phyloP scores from a whole-genome alignment of 2,113 vertebrate genomes.

The Falco punctatus region DNA sequence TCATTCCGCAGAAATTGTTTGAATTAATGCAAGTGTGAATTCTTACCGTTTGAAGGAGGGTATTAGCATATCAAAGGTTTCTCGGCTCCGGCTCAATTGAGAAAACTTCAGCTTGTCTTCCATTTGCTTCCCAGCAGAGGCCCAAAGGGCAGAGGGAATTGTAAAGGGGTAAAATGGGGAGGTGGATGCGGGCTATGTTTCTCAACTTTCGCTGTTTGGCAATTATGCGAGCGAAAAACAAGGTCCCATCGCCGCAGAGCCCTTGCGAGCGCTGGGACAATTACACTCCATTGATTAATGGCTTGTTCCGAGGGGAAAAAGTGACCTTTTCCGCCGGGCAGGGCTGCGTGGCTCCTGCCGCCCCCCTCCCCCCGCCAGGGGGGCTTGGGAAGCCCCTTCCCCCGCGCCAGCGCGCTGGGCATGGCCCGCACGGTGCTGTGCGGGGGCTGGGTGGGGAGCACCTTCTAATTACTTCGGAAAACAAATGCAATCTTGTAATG shows the following conservation, averaged over 20 bases:
- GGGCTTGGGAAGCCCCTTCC: slow-evolving; percentile 52
- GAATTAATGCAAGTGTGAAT: slow-evolving; percentile 91
- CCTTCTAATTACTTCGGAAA: slow-evolving; percentile 67
- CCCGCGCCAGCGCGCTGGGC: slow-evolving; percentile 15
- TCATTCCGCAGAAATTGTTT: slow-evolving; percentile 87
- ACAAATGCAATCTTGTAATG: slow-evolving; percentile 58
- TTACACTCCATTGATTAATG: slow-evolving; percentile 76
- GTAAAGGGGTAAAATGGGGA: slow-evolving; percentile 80
- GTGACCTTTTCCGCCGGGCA: slow-evolving; percentile 75
- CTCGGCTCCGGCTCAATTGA: slow-evolving; percentile 85
- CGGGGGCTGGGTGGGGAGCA: slow-evolving; percentile 43
- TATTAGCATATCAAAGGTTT: slow-evolving; percentile 97
- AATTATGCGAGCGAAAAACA: slow-evolving; percentile 77
- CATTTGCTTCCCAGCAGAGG: slow-evolving; percentile 86
- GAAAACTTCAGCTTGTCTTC: slow-evolving; percentile 85
- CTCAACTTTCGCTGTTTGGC: slow-evolving; percentile 80
- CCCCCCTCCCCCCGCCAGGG: slow-evolving; percentile 17
- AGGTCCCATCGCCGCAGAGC: slow-evolving; percentile 65
- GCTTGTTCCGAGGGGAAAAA: slow-evolving; percentile 71
- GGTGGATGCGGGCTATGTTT: slow-evolving; percentile 80
- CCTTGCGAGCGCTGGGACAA: slow-evolving; percentile 73
- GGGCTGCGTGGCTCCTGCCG: slow-evolving; percentile 67
- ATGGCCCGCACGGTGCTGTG: slow-evolving; percentile 43
- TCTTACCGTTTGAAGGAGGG: slow-evolving; percentile 88
- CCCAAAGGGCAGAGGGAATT: slow-evolving; percentile 84